Conservation (phyloP, 2,797 vertebrate genomes). For the Orestias chungarensis region DNA sequence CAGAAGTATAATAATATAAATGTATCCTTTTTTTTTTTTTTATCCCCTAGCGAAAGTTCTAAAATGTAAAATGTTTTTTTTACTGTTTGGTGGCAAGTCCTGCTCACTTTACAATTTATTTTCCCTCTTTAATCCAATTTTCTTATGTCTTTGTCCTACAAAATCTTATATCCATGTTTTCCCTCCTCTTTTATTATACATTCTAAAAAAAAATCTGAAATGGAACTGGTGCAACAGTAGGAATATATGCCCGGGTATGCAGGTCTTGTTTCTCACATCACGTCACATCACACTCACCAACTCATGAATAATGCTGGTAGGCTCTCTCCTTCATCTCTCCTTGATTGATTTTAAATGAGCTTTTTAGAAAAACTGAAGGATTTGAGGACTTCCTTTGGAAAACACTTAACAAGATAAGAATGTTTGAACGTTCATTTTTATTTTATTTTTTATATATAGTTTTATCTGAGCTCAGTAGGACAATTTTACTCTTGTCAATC, state of each 20-base stretch:
- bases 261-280: conserved; percentile 9
- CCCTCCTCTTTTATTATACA: neutral
- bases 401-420: neutral
- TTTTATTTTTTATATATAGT: neutral
- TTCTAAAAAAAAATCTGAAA: neutral
- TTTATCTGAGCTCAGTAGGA: neutral
- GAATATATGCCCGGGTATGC: neutral
- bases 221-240: neutral
- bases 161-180: conserved; percentile 5
- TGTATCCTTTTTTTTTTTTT: neutral
- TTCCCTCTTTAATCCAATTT: neutral
- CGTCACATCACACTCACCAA: conserved; percentile 9
- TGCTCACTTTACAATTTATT: neutral
- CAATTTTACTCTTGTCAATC: neutral
- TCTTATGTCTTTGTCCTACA: neutral
- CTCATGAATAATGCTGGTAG: conserved; percentile 16
- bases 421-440: neutral
- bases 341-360: conserved; percentile 16
- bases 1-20: neutral
- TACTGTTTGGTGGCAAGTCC: neutral
- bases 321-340: conserved; percentile 17
- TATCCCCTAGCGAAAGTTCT: too few relatives aligned
- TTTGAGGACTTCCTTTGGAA: neutral
- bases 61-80: too few relatives aligned
- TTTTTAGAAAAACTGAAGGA: neutral